Evolutionary conservation across 2,888 invertebrate genomes (phyloP).

Genomic region (Sylvicola cinctus): DNA sequence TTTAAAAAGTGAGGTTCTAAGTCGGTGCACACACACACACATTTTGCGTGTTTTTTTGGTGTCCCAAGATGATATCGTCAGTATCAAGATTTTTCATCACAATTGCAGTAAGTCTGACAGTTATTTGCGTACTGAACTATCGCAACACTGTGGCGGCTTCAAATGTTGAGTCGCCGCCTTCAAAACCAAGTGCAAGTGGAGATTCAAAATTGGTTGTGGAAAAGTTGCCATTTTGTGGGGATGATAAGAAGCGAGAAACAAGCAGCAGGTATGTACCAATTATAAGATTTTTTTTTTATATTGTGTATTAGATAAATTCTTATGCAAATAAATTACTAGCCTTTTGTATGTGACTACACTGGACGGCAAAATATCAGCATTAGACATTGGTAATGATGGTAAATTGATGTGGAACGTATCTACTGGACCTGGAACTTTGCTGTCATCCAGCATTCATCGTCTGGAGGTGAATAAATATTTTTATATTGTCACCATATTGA

Average conservation of each 20-base stretch:
- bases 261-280: slow-evolving; percentile 17
- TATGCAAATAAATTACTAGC: slow-evolving; percentile 25
- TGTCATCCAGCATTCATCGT: slow-evolving; percentile 77
- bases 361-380: slow-evolving; percentile 70
- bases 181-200: too few relatives aligned
- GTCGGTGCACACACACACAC: too few relatives aligned
- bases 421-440: slow-evolving; percentile 52
- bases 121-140: too few relatives aligned
- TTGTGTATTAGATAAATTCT: background rate
- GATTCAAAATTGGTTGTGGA: too few relatives aligned
- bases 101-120: too few relatives aligned
- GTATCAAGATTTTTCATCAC: too few relatives aligned
- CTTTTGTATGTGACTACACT: slow-evolving; percentile 72
- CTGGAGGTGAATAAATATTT: slow-evolving; percentile 41
- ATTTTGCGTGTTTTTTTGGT: too few relatives aligned
- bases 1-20: too few relatives aligned
- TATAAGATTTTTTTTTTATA: background rate
- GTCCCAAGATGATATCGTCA: too few relatives aligned
- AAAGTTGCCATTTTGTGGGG: slow-evolving; percentile 17
- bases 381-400: slow-evolving; percentile 48
- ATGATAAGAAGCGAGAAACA: slow-evolving; percentile 17
- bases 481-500: slow-evolving; percentile 2
- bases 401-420: slow-evolving; percentile 56
- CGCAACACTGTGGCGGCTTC: too few relatives aligned
- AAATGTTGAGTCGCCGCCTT: too few relatives aligned